Conservation (phyloP, 1,140 invertebrate species). For the Tenebrio molitor region DNA sequence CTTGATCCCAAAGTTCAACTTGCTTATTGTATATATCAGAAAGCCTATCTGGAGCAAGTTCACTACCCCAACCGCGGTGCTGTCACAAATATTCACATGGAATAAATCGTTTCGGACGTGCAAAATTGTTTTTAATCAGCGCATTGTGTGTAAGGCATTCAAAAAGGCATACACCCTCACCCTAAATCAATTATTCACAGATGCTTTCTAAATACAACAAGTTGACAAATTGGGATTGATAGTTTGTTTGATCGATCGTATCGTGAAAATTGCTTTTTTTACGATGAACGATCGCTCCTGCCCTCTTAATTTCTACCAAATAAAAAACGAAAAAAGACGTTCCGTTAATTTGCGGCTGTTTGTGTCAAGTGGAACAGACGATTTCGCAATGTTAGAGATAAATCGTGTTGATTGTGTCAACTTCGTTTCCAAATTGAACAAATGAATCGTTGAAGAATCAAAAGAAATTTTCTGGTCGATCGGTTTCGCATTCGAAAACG, state of each 20-base stretch:
- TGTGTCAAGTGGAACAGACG: not conserved
- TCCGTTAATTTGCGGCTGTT: constrained; percentile 1
- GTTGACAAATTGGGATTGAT: constrained; percentile 44
- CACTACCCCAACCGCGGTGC: constrained; percentile 91
- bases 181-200: constrained; percentile 18
- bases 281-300: constrained; percentile 8
- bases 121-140: constrained; percentile 12
- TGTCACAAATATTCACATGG: constrained; percentile 66
- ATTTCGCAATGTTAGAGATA: not conserved
- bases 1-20: constrained; percentile 89
- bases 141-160: not conserved
- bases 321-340: constrained; percentile 10
- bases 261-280: constrained; percentile 19
- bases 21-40: constrained; percentile 84
- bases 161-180: not conserved
- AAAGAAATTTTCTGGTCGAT: not conserved
- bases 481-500: not conserved
- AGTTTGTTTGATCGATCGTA: constrained; percentile 19
- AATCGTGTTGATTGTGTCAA: constrained; percentile 13
- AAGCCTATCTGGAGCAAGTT: constrained; percentile 84
- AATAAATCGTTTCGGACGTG: constrained; percentile 13
- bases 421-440: constrained; percentile 14
- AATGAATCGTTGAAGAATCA: not conserved
- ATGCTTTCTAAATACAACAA: constrained; percentile 45
- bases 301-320: constrained; percentile 4